phyloP scores from a whole-genome alignment of 2,113 vertebrate genomes.

The Syrrhaptes paradoxus region DNA sequence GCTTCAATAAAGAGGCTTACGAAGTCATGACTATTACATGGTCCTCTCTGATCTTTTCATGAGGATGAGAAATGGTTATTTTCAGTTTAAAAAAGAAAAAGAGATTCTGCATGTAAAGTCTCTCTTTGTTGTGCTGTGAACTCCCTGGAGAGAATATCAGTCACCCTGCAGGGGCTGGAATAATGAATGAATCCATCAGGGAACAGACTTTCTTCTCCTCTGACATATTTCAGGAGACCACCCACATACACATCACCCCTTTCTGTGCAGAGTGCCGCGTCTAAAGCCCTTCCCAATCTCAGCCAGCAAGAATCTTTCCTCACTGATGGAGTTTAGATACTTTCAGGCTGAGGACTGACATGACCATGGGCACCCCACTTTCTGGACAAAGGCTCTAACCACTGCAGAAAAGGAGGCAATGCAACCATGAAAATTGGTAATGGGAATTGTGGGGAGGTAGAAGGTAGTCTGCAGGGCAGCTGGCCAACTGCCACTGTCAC shows the following conservation, averaged over 20 bases:
- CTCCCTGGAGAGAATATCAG: conserved; percentile 50
- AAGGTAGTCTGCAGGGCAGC: conserved; percentile 21
- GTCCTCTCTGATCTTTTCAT: conserved; percentile 58
- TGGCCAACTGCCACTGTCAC: conserved; percentile 14
- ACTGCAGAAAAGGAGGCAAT: background rate
- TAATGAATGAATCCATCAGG: conserved; percentile 54
- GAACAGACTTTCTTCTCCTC: conserved; percentile 52
- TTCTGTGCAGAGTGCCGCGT: background rate
- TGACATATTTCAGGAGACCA: conserved; percentile 39
- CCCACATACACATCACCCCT: background rate
- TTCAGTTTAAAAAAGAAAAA: conserved; percentile 23
- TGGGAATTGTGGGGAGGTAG: background rate
- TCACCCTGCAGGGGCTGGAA: conserved; percentile 57
- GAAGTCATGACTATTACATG: conserved; percentile 60
- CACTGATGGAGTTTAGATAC: background rate
- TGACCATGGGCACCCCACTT: background rate
- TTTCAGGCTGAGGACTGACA: background rate
- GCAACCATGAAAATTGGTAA: background rate
- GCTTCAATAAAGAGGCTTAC: conserved; percentile 54
- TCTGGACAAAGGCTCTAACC: background rate
- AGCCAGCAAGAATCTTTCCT: background rate
- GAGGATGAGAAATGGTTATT: conserved; percentile 55
- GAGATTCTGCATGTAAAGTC: conserved; percentile 41
- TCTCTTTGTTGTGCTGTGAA: conserved; percentile 32
- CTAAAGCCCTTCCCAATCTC: background rate